Evolutionary conservation across 2,113 vertebrate species (phyloP), one percentile per base, ranked within the genome.

Genomic region (Agapornis roseicollis): DNA sequence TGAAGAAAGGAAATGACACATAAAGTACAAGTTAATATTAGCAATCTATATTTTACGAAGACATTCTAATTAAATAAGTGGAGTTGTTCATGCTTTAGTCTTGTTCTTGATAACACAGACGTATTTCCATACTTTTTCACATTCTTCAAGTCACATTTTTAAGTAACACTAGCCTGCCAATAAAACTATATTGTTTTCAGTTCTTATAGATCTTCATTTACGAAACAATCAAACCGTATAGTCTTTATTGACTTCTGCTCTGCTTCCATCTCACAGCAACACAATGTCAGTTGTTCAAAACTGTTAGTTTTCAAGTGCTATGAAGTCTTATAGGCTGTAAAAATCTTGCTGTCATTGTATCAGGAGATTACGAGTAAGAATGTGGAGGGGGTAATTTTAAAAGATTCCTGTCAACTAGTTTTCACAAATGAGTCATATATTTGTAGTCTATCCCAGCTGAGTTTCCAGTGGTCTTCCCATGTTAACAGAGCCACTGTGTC

Each of bases 181-280:
- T 80, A 84, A 89, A 72, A 86, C 78, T 41, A 24, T 52, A 50
- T 69, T 74, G 41, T 85, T 90, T 85, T 82, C 31, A 53, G 31
- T 69, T 91, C 58, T 73, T 41, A 46, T 42, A 74, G 68, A 63
- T 88, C 76, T 77, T 91, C 37, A 70, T 82, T 93, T 92, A 74
- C 10, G 8, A 73, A 84, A 58, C 33, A 64, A 80, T 66, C 42
- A 69, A 82, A 77, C 17, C 42, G 22, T 58, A 35, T 68, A 80
- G 83, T 71, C 55, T 86, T 78, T 46, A 94, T 73, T 66, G 83
- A 83, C 64, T 77, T 94, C 37, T 88, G 29, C 20, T 88, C 56
- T 82, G 15, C n/a, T 85, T 90, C 37, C 42, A 29, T 44, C 42
- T 92, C 72, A 73, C 37, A 50, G 19, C 46, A 90, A 83, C 46